Base-by-base conservation (phyloP, 2,888 invertebrate genomes). In the Rhingia campestris region DNA sequence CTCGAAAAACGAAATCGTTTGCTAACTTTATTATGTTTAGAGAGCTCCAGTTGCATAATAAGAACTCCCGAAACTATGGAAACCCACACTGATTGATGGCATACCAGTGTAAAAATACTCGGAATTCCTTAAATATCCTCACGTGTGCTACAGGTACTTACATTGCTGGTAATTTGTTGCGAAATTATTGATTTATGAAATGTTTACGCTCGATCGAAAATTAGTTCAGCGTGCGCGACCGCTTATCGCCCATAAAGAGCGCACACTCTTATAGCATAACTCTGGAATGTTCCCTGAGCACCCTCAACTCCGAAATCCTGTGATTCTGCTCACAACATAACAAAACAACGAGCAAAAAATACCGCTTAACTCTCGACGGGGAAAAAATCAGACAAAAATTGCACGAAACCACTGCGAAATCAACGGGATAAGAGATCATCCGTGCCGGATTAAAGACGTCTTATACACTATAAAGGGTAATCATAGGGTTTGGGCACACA, bases 371-470 rank as follows among this genome's bases (percentile, higher is more conserved):
- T 49, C 12, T 53, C n/a, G 39, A 67, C 45, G 35, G 35, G 22
- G 45, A 30, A 3, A n/a, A 14, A 47, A 66, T 53, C 73, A 75
- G 59, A 59, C 47, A 81, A 70, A 75, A 81, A 76, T 54, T 74
- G 74, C 80, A 84, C 80, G 84, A 80, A 84, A 80, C 69, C 56
- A 51, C 69, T 43, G 74, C 37, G 69, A 80, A 84, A 80, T 80
- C 80, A 79, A 84, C 80, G 84, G 84, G 84, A 84, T 80, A 84
- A 84, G 80, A 84, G 84, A 84, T 84, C 84, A 84, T 74, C 84
- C 84, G 84, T 84, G 84, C 80, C 74, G 84, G 84, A 84, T 84
- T 84, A 84, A 84, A 84, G 84, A 80, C 84, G 74, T 84, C 84
- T 74, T 80, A 70, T 80, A 66, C 67, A 74, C 84, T 70, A 80